A percentile compares a stretch with the other conserved stretches of the same genome.
These are phyloP conservation scores for Hypanus sabinus DNA, from an alignment of 2,113 vertebrate genomes.

Conservation along the genomic window DNA sequence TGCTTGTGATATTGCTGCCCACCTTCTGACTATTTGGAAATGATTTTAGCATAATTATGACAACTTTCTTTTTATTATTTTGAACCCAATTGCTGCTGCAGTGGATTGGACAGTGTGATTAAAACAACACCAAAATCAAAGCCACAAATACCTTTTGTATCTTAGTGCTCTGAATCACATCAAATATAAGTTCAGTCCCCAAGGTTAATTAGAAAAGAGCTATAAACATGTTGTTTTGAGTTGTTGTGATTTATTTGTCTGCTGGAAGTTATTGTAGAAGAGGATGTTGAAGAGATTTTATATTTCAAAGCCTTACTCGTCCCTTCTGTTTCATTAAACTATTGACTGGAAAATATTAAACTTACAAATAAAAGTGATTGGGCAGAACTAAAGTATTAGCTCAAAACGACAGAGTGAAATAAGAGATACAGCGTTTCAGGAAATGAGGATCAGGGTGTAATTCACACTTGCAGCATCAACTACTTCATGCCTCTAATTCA, in stretches of 20 bases:
- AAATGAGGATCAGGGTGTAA: background rate
- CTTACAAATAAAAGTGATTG: background rate
- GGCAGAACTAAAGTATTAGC: background rate
- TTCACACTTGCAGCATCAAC: background rate
- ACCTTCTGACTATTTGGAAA: background rate
- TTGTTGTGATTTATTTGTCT: background rate
- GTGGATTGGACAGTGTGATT: background rate
- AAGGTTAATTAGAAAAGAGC: background rate
- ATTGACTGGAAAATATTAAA: background rate
- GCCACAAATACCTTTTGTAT: background rate
- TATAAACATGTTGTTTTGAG: background rate
- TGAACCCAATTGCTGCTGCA: background rate
- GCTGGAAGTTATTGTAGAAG: background rate
- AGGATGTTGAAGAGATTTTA: background rate
- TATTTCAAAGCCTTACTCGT: background rate
- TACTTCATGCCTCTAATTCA: too few species aligned
- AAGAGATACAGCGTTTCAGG: background rate
- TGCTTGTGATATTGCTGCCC: background rate
- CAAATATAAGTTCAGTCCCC: background rate
- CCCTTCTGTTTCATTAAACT: background rate
- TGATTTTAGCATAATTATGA: background rate
- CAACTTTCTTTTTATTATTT: background rate
- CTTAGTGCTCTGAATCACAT: background rate
- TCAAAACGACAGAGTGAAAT: background rate
- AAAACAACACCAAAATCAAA: background rate